Evolutionary conservation across 2,888 invertebrate species (phyloP), one percentile per base, ranked within the genome.

Genomic region (Pollenia griseotomentosa): DNA sequence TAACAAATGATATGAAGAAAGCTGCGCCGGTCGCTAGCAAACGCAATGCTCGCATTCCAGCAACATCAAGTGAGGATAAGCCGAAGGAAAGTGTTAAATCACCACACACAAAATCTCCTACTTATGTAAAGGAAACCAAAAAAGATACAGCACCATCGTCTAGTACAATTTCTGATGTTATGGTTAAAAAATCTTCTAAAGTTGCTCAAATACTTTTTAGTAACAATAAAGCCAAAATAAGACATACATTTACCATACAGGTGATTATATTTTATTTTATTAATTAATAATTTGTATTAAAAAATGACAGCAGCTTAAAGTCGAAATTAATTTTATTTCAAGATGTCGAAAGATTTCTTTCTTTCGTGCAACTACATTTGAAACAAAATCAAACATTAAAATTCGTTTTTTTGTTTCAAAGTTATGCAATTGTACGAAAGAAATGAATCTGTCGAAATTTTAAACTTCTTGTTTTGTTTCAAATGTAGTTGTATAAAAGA

Each of bases 161-260:
- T n/a, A 40, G 51, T 48, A 57, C 55, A 46, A 42, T 73, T 16
- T 87, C 85, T 53, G 88, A 88, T 63, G 88, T 89, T 59, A 87
- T 90, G 1, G 80, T 93, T 7, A 89, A 88, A 65, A 88, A 88
- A 78, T 79, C 88, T 4, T 85, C 87, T 23, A 92, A 91, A 90
- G 95, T 96, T 88, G 95, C 95, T n/a, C 96, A 96, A 91, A 92
- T 96, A 86, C 94, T 95, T 86, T 93, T 96, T 65, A 94, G 94
- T 48, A 94, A 95, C 42, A 94, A 94, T 44, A 94, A 94, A n/a
- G 94, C 95, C 0, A 95, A 95, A 91, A 93, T 95, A 88, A 94
- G 94, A 87, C 95, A 96, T 90, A 94, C 95, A 14, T 94, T 96
- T 51, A 96, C 95, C 88, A 93, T 95, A 51, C 94, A 95, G 94